Base-by-base conservation (phyloP, 2,797 vertebrate species). In the Carcharodon carcharias region DNA sequence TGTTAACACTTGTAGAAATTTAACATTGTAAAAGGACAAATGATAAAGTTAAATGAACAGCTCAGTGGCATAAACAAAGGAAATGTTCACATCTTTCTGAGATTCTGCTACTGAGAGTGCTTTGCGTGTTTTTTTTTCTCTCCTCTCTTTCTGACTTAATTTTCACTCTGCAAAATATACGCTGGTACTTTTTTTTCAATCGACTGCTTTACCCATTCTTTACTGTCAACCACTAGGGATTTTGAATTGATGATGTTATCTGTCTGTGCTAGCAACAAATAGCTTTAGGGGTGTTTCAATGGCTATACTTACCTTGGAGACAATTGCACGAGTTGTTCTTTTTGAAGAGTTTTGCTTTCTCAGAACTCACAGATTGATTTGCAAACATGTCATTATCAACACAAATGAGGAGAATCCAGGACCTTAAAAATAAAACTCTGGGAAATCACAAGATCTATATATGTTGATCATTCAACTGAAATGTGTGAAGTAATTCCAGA, bases 291-390 rank as follows among this genome's bases (percentile, higher is more conserved):
- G 69, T 56, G 45, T 73, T 35, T 95, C 69, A 11, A 45, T 35
- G 94, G 69, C 94, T 95, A 95, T 95, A 77, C 95, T 95, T 77
- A 73, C 69, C 69, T 56, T 4, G 69, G 71, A 71, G 69, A 95
- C 54, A 28, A 54, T 54, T 16, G 9, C 23, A 16, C 9, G 50
- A 77, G 94, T 28, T 50, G 94, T 56, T 95, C 45, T 50, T 95
- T 77, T 50, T 11, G 61, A 77, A 71, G 31, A 56, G 16, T n/a
- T 73, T 56, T 71, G 54, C 28, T 95, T 58, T 77, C 69, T 73
- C 50, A 8, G 69, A 58, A 14, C 16, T 4, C 67, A 18, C 26
- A 26, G 67, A 95, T 73, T 56, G 40, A 71, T 71, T 28, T 71
- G 67, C 93, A 6, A 71, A 71, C 93, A 16, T 4, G 94, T 95